Percentiles rank a stretch among this genome's conserved stretches.
These are phyloP conservation scores for Tamandua tetradactyla DNA, from an alignment of 2,797 vertebrate genomes.

Conservation along the genomic window DNA sequence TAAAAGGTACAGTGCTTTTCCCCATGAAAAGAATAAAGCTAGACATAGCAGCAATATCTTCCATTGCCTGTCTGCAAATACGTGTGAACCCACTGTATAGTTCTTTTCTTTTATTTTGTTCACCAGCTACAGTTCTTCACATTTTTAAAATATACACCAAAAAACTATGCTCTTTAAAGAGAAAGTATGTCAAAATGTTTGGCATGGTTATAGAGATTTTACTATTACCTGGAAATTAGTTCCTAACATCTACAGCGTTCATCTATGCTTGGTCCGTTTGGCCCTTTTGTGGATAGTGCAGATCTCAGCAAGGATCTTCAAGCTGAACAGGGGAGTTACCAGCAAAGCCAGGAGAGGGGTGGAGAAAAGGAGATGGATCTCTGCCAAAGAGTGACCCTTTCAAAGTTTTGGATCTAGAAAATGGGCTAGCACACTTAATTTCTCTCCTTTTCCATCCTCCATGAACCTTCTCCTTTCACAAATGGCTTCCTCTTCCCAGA, in stretches of 20 bases:
- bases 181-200: background rate
- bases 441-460: background rate
- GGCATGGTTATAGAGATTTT: background rate
- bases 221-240: background rate
- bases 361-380: background rate
- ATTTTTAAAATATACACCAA: background rate
- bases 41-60: background rate
- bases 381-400: background rate
- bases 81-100: background rate
- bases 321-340: background rate
- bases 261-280: background rate
- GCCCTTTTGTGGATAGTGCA: background rate
- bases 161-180: background rate
- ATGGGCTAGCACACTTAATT: background rate
- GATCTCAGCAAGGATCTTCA: background rate
- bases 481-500: background rate
- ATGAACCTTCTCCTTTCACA: background rate
- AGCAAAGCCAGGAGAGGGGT: background rate
- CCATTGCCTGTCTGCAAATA: background rate
- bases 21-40: background rate
- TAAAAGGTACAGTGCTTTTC: background rate
- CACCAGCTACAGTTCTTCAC: background rate
- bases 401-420: background rate
- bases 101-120: background rate
- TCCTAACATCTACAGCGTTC: background rate